Evolutionary conservation across 2,888 invertebrate species (phyloP), one percentile per base, ranked within the genome.

Genomic region (Hypolimnas misippus): DNA sequence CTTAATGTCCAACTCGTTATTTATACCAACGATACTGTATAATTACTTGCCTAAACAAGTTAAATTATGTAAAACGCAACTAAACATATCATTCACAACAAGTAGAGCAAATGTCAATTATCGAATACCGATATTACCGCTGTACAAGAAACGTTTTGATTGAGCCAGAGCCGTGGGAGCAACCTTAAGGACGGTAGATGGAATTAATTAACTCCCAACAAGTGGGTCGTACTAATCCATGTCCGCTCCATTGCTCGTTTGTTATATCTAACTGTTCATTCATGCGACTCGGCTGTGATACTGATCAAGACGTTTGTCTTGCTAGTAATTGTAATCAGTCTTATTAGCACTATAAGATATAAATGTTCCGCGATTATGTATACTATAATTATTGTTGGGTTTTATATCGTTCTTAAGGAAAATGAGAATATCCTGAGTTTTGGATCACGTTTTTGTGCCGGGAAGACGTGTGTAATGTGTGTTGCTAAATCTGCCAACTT

Each of bases 181-280:
- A 59, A 60, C 65, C 66, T 67, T 69, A 73, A 70, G 71, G 72
- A 72, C 73, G 66, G 54, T 65, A 70, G 67, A 65, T 70, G 66
- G 73, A 70, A 71, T 71, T 70, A 73, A 74, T 74, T 74, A 72
- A 62, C 54, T 66, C 56, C 66, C 53, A 62, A 57, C 66, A 73
- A 71, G 71, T 74, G 65, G 74, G 72, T 59, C 70, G 67, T 54
- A 64, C 65, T 66, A 69, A 69, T 69, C 68, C 62, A 66, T 62
- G 68, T 69, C 65, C 70, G 69, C 61, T 70, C 65, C 63, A 70
- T 68, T 71, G 64, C 66, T 44, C 63, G 29, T 58, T 70, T 56
- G 63, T 70, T 58, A 68, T 56, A 54, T 56, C 62, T 65, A 67
- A 57, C 62, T 64, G 70, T 57, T 64, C 66, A 68, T 64, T 70